Evolutionary conservation across 2,888 invertebrate genomes (phyloP).

Genomic region (Cheilosia grossa): DNA sequence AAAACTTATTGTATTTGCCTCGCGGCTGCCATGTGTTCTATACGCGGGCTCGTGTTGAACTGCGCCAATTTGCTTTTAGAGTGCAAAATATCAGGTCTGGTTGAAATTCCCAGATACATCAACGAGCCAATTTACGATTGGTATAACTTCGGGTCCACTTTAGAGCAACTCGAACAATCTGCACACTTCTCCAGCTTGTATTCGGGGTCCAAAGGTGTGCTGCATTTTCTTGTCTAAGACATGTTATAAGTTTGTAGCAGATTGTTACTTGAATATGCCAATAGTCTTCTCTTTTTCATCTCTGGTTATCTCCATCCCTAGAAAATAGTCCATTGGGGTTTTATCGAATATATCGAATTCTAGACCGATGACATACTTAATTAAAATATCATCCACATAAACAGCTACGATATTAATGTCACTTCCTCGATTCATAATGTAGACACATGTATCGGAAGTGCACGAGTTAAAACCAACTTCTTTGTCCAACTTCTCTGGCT

Average conservation of each 20-base stretch:
- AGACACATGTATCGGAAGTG: conserved; percentile 38
- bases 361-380: conserved; percentile 24
- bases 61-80: conserved; percentile 38
- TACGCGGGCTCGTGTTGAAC: conserved; percentile 30
- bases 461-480: conserved; percentile 26
- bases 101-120: conserved; percentile 4
- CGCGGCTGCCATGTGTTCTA: not conserved
- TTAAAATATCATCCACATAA: conserved; percentile 42
- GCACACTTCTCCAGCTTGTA: no score
- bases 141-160: not conserved
- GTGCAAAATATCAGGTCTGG: conserved; percentile 53
- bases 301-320: conserved; percentile 43
- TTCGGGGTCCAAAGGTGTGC: no score
- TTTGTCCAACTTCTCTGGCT: not conserved
- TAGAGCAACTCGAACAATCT: not conserved
- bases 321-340: conserved; percentile 29
- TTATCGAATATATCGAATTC: conserved; percentile 41
- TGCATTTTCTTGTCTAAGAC: not conserved
- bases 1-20: not conserved
- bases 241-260: not conserved
- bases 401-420: conserved; percentile 46
- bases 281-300: not conserved
- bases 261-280: not conserved
- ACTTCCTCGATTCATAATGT: conserved; percentile 9
- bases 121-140: not conserved